Conservation (phyloP, 30 jellyfish, hydroid and myxozoan species). For the Catostylus mosaicus region DNA sequence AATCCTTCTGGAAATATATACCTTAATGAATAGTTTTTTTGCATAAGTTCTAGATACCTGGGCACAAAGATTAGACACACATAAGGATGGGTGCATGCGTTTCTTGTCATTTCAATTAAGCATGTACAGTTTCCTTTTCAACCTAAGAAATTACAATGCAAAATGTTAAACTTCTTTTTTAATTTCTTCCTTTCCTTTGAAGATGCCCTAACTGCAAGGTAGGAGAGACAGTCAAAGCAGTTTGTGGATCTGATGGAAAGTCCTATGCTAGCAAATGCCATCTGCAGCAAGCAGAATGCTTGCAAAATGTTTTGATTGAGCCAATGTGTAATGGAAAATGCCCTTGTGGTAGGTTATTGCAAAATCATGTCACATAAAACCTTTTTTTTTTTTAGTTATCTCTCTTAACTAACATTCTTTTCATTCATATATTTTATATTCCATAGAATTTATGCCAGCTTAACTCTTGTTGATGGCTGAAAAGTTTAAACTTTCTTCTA, state of each 20-base stretch:
- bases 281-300: slow-evolving; percentile 79
- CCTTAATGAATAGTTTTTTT: no score
- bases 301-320: slow-evolving; percentile 60
- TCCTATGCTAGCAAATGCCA: slow-evolving; percentile 71
- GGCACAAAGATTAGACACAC: no score
- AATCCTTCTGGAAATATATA: no score
- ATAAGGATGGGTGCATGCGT: no score
- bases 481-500: no score
- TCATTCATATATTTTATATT: no score
- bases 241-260: slow-evolving; percentile 94
- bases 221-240: slow-evolving; percentile 30
- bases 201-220: slow-evolving; percentile 74
- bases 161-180: neutral
- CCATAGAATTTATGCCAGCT: no score
- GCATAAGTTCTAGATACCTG: no score
- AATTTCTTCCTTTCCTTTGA: neutral
- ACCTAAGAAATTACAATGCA: neutral
- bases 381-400: no score
- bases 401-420: no score
- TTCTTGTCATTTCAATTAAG: neutral
- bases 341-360: slow-evolving; percentile 98
- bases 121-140: neutral
- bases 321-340: slow-evolving; percentile 85
- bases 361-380: no score
- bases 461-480: no score